These are phyloP conservation scores for Meganola albula DNA, from an alignment of 2,888 invertebrate genomes.

Conservation along the genomic window DNA sequence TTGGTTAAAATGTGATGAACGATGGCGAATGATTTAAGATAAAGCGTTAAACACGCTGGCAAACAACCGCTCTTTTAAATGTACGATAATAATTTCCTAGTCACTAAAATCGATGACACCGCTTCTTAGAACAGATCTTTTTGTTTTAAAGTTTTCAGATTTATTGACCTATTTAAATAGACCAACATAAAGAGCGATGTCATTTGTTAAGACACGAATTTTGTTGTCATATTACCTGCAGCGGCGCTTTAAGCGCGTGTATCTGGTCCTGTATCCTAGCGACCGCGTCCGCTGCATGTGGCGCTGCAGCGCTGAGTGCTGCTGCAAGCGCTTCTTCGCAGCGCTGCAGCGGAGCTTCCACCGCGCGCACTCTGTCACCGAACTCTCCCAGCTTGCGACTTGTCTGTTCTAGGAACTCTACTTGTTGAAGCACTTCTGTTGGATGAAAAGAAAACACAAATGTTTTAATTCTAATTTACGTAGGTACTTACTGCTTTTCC, in stretches of 20 bases:
- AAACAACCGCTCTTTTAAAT: no score
- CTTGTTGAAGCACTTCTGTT: constrained; percentile 82
- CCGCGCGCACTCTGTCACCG: constrained; percentile 88
- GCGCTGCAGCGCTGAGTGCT: constrained; percentile 79
- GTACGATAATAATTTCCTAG: no score
- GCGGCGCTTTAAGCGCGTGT: constrained; percentile 85
- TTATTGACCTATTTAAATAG: no score
- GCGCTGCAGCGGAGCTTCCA: constrained; percentile 90
- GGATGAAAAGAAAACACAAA: background rate
- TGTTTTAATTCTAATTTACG: background rate
- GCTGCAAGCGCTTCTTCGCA: constrained; percentile 87
- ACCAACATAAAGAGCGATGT: no score
- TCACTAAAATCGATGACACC: no score
- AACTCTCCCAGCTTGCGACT: constrained; percentile 89
- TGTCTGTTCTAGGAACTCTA: constrained; percentile 89
- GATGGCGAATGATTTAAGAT: no score
- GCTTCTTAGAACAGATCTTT: no score
- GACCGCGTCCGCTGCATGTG: constrained; percentile 89
- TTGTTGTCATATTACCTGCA: constrained; percentile 68
- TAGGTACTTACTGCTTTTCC: background rate
- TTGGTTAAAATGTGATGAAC: no score
- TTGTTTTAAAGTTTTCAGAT: no score
- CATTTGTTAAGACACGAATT: no score
- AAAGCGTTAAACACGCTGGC: no score
- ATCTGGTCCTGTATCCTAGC: constrained; percentile 90